These are phyloP conservation scores for Parotocinclus haroldoi DNA, from an alignment of 2,797 vertebrate species.

Conservation along the genomic window DNA sequence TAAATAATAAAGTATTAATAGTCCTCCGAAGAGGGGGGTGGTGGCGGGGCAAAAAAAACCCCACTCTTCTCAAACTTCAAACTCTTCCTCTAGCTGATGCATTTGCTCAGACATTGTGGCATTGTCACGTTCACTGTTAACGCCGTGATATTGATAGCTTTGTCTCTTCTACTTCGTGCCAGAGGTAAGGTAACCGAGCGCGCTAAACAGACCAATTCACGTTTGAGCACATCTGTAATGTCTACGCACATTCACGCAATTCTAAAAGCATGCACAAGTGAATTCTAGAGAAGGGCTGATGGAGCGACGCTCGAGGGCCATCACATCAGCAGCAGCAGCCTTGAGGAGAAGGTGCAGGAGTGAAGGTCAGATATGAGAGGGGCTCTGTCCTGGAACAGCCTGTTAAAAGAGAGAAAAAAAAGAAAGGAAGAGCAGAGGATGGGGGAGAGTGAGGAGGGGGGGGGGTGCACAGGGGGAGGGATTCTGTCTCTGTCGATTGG, in stretches of 20 bases:
- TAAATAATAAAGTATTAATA: background rate
- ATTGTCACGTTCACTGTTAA: too few relatives aligned
- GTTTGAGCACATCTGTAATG: background rate
- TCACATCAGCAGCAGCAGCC: constrained; percentile 59
- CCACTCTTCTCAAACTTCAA: too few relatives aligned
- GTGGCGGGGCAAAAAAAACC: too few relatives aligned
- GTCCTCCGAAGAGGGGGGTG: too few relatives aligned
- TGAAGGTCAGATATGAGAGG: constrained; percentile 65
- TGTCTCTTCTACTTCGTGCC: too few relatives aligned
- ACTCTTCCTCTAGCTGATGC: too few relatives aligned
- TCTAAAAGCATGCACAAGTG: constrained; percentile 31
- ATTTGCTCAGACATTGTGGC: too few relatives aligned
- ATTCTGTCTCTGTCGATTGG: constrained; percentile 61
- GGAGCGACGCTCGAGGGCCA: constrained; percentile 9
- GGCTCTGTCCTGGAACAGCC: constrained; percentile 38
- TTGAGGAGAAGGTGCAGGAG: constrained; percentile 65
- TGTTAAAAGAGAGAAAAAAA: constrained; percentile 53
- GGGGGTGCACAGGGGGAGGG: constrained; percentile 34
- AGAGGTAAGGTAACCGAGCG: too few relatives aligned
- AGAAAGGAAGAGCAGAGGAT: constrained; percentile 48
- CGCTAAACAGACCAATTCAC: too few relatives aligned
- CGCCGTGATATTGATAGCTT: too few relatives aligned
- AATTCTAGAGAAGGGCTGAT: constrained; percentile 12
- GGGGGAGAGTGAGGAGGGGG: background rate
- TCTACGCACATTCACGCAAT: constrained; percentile 51